Base-by-base conservation (phyloP, 2,113 vertebrate genomes). In the Hydropotes inermis region DNA sequence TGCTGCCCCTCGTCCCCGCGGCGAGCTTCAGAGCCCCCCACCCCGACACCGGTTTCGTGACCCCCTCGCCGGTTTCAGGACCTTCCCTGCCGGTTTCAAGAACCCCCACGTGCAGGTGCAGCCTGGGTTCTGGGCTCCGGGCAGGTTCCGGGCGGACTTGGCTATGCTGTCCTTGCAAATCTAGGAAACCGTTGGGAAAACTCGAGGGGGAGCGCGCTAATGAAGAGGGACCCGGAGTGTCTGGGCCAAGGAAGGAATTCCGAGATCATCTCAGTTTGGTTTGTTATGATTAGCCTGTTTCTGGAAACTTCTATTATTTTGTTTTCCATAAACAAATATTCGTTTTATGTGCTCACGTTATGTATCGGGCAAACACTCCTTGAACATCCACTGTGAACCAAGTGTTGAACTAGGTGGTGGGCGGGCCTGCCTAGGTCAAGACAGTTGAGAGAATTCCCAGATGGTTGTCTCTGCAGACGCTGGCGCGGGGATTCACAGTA, bases 401-500 rank as follows among this genome's bases (percentile, higher is more conserved):
- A 43, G 39, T 27, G 36, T 45, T 3, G n/a, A 57, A 9, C 12
- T 7, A 23, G 33, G 70, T 6, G 52, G 30, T 9, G 43, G 45
- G 83, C 6, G 5, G 12, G 19, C 54, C 76, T 50, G 55, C 55
- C 7, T 23, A 1, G 27, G n/a, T 39, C 2, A 33, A n/a, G n/a
- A 36, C 23, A 13, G 36, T 36, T 54, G 5, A 15, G 16, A 11
- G 74, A 15, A 25, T 21, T 21, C 12, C 30, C 36, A 1, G 11
- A 3, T 25, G 21, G 3, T 14, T 3, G 17, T 43, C 39, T 3
- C 39, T 58, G 81, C 8, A 15, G 60, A 25, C 33, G 13, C 3
- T 12, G 12, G 12, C 12, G n/a, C 4, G 0, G 14, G 17, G 9
- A 50, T 15, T 27, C 13, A 11, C 16, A 2, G 3, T 60, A 11